phyloP scores from a whole-genome alignment of 2,888 invertebrate species.

The Coenonympha arcania region DNA sequence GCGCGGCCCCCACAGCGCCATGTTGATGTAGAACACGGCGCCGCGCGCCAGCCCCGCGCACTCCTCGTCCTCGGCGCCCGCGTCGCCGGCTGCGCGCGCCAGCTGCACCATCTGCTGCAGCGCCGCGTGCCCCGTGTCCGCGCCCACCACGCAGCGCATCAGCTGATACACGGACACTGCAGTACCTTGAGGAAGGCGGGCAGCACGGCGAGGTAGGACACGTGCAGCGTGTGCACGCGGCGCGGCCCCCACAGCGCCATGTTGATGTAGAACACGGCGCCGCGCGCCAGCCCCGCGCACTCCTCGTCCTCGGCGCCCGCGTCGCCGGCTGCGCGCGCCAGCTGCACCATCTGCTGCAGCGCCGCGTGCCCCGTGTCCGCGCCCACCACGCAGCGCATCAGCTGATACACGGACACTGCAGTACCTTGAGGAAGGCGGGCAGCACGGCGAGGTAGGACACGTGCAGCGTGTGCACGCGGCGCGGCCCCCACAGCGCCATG shows the following conservation, averaged over 20 bases:
- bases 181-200: slow-evolving; percentile 75
- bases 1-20: slow-evolving; percentile 91
- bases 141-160: slow-evolving; percentile 92
- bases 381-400: slow-evolving; percentile 92
- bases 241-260: slow-evolving; percentile 93
- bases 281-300: slow-evolving; percentile 78
- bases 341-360: slow-evolving; percentile 80
- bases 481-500: slow-evolving; percentile 92
- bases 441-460: slow-evolving; percentile 88
- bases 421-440: slow-evolving; percentile 75
- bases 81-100: slow-evolving; percentile 69
- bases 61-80: slow-evolving; percentile 64
- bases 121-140: slow-evolving; percentile 92
- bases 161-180: slow-evolving; percentile 76
- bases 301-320: slow-evolving; percentile 66
- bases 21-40: slow-evolving; percentile 93
- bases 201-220: slow-evolving; percentile 86
- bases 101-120: slow-evolving; percentile 81
- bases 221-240: slow-evolving; percentile 81
- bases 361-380: slow-evolving; percentile 94
- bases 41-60: slow-evolving; percentile 80
- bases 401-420: slow-evolving; percentile 71
- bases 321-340: slow-evolving; percentile 68
- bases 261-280: slow-evolving; percentile 92
- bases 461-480: slow-evolving; percentile 80